Evolutionary conservation across 2,888 invertebrate genomes (phyloP), one percentile per base, ranked within the genome.

Genomic region (Furcula furcula): DNA sequence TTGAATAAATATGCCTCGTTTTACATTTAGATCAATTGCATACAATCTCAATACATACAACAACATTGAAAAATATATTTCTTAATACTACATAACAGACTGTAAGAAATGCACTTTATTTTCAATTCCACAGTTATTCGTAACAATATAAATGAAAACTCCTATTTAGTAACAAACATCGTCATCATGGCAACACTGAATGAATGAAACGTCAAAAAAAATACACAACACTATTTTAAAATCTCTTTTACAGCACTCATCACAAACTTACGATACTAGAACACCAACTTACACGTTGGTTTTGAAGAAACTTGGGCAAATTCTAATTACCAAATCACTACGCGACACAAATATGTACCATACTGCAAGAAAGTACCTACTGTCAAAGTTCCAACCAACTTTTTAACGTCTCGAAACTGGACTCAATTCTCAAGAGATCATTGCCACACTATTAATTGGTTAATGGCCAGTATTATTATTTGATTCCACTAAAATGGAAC

Each of bases 101-200:
- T 57, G 39, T 70, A 71, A 73, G 78, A 85, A 86, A 85, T 83
- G 83, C 85, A 80, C 74, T 71, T 75, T 65, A 57, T 68, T 71
- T 63, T 67, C 62, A 72, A 73, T 68, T 72, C 65, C 69, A 76
- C 62, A 63, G 55, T 50, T 63, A 62, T 55, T 38, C 50, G 45
- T 55, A 59, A 61, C 7, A 38, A 46, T 45, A 34, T 53, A 52
- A 53, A 56, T 55, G 64, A 50, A 44, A 50, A 29, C 59, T 44
- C 57, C 52, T 55, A 51, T 46, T 52, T 40, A 54, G 52, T 49
- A 52, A 47, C 44, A 59, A 46, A 57, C 64, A 55, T 64, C 65
- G 64, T 70, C 63, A 73, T 72, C 74, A 85, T 83, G 81, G 81
- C 85, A 77, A 73, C 72, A 55, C 65, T 68, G 46, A 50, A 45